Evolutionary conservation across 2,113 vertebrate genomes (phyloP).

Genomic region (Pseudorasbora parva): DNA sequence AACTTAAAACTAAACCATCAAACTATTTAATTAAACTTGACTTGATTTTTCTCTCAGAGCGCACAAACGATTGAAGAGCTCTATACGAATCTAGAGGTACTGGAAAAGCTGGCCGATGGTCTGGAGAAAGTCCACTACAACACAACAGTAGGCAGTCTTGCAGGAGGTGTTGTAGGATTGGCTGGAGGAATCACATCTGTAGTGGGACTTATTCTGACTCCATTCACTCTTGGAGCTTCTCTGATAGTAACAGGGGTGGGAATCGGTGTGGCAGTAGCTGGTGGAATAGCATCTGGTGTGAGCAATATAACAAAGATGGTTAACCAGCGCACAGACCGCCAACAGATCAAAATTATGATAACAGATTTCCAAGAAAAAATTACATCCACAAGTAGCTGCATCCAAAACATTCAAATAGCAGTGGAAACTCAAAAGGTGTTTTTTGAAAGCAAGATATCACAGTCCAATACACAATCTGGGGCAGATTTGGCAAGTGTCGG

Average conservation of each 20-base stretch:
- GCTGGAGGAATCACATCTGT: constrained; percentile 58
- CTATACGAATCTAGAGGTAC: constrained; percentile 6
- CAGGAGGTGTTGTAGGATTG: constrained; percentile 53
- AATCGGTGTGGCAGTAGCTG: constrained; percentile 47
- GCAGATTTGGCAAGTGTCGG: neutral
- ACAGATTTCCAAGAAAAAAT: constrained; percentile 51
- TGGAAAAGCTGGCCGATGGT: constrained; percentile 26
- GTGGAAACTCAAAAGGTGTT: neutral
- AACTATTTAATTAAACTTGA: too few relatives aligned
- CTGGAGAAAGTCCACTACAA: constrained; percentile 52
- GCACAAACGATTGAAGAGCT: neutral
- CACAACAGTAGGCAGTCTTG: constrained; percentile 56
- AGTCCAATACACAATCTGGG: neutral
- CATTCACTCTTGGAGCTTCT: constrained; percentile 57
- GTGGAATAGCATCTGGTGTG: constrained; percentile 57
- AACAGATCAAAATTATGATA: constrained; percentile 50
- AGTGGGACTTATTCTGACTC: constrained; percentile 50
- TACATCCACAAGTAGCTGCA: constrained; percentile 21
- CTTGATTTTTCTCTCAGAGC: neutral
- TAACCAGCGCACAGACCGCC: constrained; percentile 53
- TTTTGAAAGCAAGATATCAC: too few relatives aligned
- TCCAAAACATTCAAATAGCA: constrained; percentile 36
- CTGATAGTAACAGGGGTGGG: constrained; percentile 57
- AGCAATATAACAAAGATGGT: constrained; percentile 66
- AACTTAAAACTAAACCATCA: too few relatives aligned